Conservation (phyloP, 2,888 invertebrate species). For the Iselma pallidipennis region DNA sequence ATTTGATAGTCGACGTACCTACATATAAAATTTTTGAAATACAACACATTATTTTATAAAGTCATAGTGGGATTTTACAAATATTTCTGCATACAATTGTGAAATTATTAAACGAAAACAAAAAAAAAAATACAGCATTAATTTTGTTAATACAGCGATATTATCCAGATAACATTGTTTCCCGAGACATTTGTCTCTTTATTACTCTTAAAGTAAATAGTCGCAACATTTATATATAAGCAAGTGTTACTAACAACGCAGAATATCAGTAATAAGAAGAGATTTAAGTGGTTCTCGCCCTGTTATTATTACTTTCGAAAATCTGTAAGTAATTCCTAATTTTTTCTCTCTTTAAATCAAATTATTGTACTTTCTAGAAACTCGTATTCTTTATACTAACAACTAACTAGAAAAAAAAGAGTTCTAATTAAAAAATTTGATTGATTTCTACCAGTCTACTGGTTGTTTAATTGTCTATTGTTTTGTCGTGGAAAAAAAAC, state of each 20-base stretch:
- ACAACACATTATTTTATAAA: no score
- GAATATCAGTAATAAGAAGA: neutral
- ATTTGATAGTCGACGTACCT: neutral
- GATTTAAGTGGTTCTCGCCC: neutral
- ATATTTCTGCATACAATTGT: no score
- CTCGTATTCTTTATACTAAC: no score
- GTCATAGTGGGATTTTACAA: no score
- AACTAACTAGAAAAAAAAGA: no score
- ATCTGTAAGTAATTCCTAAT: neutral
- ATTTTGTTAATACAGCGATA: constrained; percentile 8
- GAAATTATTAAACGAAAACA: no score
- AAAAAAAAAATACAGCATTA: no score
- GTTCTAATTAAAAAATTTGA: no score
- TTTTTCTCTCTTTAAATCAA: neutral
- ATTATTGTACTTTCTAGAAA: no score
- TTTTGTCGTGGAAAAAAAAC: neutral
- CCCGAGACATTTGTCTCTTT: constrained; percentile 31
- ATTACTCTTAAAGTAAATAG: constrained; percentile 28
- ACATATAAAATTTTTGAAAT: no score
- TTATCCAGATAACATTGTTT: constrained; percentile 39
- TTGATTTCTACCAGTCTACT: no score
- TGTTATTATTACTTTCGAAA: no score
- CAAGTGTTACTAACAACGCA: neutral
- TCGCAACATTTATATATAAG: constrained; percentile 5
- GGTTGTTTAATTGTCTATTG: neutral